These are phyloP conservation scores for Bufo bufo DNA, from an alignment of 2,113 vertebrate genomes.

Conservation along the genomic window DNA sequence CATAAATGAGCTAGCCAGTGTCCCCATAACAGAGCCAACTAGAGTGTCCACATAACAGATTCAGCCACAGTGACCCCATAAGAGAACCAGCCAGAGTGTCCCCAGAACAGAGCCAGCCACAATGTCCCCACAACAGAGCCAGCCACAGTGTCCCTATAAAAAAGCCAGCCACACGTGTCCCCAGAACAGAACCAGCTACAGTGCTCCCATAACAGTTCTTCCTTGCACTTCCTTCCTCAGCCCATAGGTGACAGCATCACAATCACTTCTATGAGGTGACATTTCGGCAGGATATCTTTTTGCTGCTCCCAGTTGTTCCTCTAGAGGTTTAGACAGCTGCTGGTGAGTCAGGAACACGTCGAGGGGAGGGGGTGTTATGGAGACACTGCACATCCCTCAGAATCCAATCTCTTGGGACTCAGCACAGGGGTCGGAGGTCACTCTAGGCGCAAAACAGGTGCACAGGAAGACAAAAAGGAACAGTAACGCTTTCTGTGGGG, in stretches of 20 bases:
- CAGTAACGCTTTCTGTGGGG: constrained; percentile 64
- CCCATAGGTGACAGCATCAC: neutral
- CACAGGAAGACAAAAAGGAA: constrained; percentile 55
- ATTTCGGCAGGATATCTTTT: neutral
- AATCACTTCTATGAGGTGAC: neutral
- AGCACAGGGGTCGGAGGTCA: constrained; percentile 66
- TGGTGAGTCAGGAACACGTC: neutral
- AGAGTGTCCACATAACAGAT: too few species aligned
- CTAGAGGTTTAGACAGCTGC: constrained; percentile 75
- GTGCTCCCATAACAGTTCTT: neutral
- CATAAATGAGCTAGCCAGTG: too few species aligned
- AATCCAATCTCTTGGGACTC: neutral
- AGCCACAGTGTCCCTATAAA: too few species aligned
- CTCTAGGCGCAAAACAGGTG: constrained; percentile 69
- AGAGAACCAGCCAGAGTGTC: too few species aligned
- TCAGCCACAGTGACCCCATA: too few species aligned
- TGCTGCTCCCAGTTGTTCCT: constrained; percentile 68
- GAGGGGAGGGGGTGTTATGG: constrained; percentile 25
- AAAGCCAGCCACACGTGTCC: too few species aligned
- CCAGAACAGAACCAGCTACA: too few species aligned
- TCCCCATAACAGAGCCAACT: too few species aligned
- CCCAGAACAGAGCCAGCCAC: too few species aligned
- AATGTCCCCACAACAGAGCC: too few species aligned
- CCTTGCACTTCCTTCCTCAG: neutral
- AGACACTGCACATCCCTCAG: constrained; percentile 47